Percentiles rank a stretch among this genome's conserved stretches.
phyloP scores from a whole-genome alignment of 2,888 invertebrate genomes.

The Syrista parreyssii region DNA sequence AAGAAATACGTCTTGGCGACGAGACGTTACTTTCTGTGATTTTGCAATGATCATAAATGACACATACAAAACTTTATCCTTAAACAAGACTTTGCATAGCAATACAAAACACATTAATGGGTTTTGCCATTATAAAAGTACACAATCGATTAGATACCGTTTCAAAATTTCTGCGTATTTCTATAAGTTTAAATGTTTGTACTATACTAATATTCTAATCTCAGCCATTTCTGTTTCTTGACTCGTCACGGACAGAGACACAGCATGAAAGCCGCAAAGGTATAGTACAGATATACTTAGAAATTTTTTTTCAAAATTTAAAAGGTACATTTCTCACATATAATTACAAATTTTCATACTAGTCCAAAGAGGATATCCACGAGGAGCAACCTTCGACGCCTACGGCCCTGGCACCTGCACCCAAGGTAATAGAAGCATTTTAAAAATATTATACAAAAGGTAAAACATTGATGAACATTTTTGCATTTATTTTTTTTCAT shows the following conservation, averaged over 20 bases:
- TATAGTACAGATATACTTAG: background rate
- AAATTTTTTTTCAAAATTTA: background rate
- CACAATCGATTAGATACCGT: background rate
- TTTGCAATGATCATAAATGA: too few species aligned
- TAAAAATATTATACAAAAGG: background rate
- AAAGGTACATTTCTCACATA: background rate
- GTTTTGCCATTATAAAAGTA: background rate
- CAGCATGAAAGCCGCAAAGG: background rate
- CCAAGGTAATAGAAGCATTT: constrained; percentile 47
- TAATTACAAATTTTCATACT: background rate
- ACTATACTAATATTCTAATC: background rate
- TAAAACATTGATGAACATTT: background rate
- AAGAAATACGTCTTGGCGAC: too few species aligned
- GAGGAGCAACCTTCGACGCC: constrained; percentile 54
- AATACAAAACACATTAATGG: background rate
- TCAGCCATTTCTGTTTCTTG: background rate
- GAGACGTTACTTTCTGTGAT: too few species aligned
- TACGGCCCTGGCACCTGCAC: constrained; percentile 49
- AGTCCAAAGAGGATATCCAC: constrained; percentile 56
- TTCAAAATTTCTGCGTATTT: too few species aligned
- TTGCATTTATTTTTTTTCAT: background rate
- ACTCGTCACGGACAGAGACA: background rate
- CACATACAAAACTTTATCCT: too few species aligned
- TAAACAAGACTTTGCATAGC: too few species aligned
- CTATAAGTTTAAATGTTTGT: too few species aligned